Base-by-base conservation (phyloP, 1,140 invertebrate species). In the Lerema accius region DNA sequence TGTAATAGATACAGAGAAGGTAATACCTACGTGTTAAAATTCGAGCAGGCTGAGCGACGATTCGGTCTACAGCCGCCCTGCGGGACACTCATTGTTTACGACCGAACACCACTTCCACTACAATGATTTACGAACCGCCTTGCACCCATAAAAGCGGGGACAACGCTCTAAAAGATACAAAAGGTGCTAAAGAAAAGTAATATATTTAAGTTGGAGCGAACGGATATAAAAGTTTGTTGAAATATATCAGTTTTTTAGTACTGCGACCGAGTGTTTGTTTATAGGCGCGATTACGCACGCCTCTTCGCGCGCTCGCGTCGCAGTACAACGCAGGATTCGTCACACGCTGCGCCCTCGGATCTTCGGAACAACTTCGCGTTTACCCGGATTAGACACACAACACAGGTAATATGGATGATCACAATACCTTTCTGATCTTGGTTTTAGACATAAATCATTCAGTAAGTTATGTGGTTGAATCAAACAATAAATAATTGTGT, bases 151-250 rank as follows among this genome's bases (percentile, higher is more conserved):
- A 90, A 90, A 83, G 73, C 75, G 78, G 82, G 84, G 86, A 88
- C 78, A 88, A 82, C 76, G 80, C 78, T 84, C 80, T 84, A 88
- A 89, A 89, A 88, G 79, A 85, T 82, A 89, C 88, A 90, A 90
- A 90, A 90, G 88, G 86, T 87, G 85, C 85, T 90, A 90, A 88
- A 89, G 85, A 90, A 89, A 88, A 87, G 84, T 83, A 86, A 88
- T 87, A 89, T 88, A 90, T 87, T 90, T 67, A 85, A 87, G 85
- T 84, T 78, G 72, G 76, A 82, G 73, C 67, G 76, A 83, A 88
- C 78, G 78, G 78, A 81, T 89, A 90, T 89, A 89, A 89, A 90
- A 89, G 82, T 86, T 84, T 78, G 78, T 80, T 88, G 84, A 86
- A 89, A 86, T 89, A 86, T 90, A 89, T 86, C 86, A 80, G 84